Conservation (phyloP, 2,113 vertebrate genomes). For the Charina bottae region DNA sequence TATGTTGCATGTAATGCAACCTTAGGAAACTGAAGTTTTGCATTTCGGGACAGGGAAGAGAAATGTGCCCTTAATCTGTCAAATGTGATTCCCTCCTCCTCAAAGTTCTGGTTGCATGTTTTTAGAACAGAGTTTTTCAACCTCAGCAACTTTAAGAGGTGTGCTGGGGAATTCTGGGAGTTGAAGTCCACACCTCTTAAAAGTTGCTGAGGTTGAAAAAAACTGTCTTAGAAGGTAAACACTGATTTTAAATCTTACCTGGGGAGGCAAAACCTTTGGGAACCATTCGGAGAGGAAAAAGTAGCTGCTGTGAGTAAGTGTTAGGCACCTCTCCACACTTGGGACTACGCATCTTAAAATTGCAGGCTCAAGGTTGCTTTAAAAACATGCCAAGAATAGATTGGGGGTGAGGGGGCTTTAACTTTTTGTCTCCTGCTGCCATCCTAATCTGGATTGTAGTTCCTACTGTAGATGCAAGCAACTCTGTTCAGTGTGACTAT, state of each 20-base stretch:
- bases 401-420: neutral
- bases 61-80: neutral
- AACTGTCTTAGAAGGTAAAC: neutral
- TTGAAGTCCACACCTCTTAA: neutral
- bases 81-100: neutral
- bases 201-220: neutral
- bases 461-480: neutral
- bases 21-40: neutral
- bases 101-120: neutral
- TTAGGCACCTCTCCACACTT: neutral
- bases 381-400: neutral
- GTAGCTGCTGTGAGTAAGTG: neutral
- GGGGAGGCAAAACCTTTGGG: neutral
- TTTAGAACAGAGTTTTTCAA: neutral
- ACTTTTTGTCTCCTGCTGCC: neutral
- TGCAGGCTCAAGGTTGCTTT: neutral
- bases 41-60: too few species aligned
- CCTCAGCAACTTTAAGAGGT: neutral
- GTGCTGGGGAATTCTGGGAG: neutral
- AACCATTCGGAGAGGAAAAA: neutral
- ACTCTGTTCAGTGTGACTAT: neutral
- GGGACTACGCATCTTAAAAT: neutral
- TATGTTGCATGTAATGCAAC: neutral
- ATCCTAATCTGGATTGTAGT: neutral
- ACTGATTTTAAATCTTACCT: neutral